Conservation (phyloP, 2,888 invertebrate species). For the Saturnia japonica region DNA sequence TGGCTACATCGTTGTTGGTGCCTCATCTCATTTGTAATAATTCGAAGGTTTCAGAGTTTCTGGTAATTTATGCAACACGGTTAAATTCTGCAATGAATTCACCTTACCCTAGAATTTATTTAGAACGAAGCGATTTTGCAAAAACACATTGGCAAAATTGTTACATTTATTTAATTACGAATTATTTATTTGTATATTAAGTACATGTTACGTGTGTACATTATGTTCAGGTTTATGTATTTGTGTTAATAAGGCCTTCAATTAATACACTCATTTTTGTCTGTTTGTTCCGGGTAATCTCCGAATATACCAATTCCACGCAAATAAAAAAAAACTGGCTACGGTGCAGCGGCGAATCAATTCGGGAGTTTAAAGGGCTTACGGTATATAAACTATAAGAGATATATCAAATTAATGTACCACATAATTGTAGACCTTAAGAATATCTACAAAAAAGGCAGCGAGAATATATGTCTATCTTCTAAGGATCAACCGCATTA, state of each 20-base stretch:
- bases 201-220: not conserved
- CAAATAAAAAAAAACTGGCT: too few species aligned
- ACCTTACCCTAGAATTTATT: not conserved
- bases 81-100: not conserved
- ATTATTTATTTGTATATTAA: not conserved
- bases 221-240: not conserved
- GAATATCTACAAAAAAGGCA: too few species aligned
- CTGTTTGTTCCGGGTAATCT: too few species aligned
- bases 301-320: too few species aligned
- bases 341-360: too few species aligned
- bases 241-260: not conserved
- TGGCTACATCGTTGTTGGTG: not conserved
- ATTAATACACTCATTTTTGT: not conserved
- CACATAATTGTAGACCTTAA: too few species aligned
- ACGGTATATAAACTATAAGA: too few species aligned
- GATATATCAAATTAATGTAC: too few species aligned
- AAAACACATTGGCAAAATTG: not conserved
- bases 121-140: slow-evolving; percentile 1
- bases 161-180: not conserved
- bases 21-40: not conserved
- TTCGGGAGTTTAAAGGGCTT: too few species aligned
- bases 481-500: too few species aligned
- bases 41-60: not conserved
- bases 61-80: not conserved
- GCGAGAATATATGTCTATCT: too few species aligned